Evolutionary conservation across 2,888 invertebrate genomes (phyloP), one percentile per base, ranked within the genome.

Genomic region (Nyleta sp.): DNA sequence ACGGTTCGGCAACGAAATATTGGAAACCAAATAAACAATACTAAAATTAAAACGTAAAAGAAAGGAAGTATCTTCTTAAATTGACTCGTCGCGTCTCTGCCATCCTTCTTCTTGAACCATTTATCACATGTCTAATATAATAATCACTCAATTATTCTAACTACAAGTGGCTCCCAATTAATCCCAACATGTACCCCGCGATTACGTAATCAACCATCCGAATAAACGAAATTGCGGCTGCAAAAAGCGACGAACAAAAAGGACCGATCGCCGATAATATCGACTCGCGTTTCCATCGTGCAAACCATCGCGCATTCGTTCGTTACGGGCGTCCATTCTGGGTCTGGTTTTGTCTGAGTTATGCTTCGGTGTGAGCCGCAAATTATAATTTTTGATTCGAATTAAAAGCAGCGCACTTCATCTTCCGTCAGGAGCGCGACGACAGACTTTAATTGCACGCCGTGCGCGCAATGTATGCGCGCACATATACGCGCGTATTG

Each of bases 371-470:
- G 20, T 44, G 15, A 18, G 1, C 15, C 20, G 31, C 22, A 50
- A 59, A 59, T 59, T 59, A 59, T 42, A 50, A 50, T 48, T 70
- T 70, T 70, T 48, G 68, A 59, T 38, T 55, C 46, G 68, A 57
- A 57, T 68, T 48, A 57, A 48, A 40, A 44, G 57, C 35, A 24
- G 48, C 38, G 57, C 57, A 59, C 70, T 70, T 70, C 70, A 70
- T 70, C 52, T 70, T 70, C 48, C 50, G 57, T 31, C 40, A 31
- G 40, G 4, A 48, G 57, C 22, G 50, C 57, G 70, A 59, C 70
- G 70, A 70, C 70, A 59, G 59, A 70, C 40, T 28, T 70, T 59
- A 70, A 70, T 70, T 70, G 70, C 70, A 50, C 70, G 28, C 13
- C 50, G n/a, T 28, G 50, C 68, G 57, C 11, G 57, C 48, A 57